phyloP scores from a whole-genome alignment of 2,113 vertebrate species.

The Phocoena phocoena region DNA sequence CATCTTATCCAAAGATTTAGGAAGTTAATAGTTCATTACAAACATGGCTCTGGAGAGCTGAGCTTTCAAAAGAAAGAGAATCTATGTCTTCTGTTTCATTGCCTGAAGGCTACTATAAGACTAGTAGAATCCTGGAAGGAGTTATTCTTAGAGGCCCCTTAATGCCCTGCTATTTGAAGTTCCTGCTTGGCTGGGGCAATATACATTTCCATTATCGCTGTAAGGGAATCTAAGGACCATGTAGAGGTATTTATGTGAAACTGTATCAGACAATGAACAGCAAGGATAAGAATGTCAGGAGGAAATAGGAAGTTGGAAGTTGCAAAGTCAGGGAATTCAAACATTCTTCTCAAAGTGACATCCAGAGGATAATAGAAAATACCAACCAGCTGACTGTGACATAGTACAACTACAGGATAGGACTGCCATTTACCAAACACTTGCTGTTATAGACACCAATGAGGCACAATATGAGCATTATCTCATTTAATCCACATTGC shows the following conservation, averaged over 20 bases:
- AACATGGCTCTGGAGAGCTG: slow-evolving; percentile 21
- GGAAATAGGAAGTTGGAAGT: not conserved
- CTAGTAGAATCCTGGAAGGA: not conserved
- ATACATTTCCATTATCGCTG: not conserved
- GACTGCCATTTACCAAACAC: not conserved
- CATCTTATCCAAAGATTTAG: slow-evolving; percentile 42
- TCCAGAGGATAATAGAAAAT: not conserved
- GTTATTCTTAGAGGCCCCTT: not conserved
- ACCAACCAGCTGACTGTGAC: not conserved
- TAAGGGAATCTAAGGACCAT: not conserved
- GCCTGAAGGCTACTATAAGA: not conserved
- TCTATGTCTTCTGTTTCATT: not conserved
- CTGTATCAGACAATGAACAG: not conserved
- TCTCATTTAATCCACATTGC: not conserved
- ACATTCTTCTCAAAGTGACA: slow-evolving; percentile 1
- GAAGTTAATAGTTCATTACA: slow-evolving; percentile 57
- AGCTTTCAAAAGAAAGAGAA: slow-evolving; percentile 51
- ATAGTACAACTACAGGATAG: not conserved
- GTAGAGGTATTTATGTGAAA: slow-evolving; percentile 1
- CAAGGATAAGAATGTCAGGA: slow-evolving; percentile 8
- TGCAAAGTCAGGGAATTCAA: not conserved
- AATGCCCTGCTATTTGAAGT: not conserved
- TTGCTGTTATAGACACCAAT: not conserved
- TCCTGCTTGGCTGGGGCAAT: not conserved
- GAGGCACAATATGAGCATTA: not conserved